Base-by-base conservation (phyloP, 2,888 invertebrate genomes). In the Ornithoptera alexandrae region DNA sequence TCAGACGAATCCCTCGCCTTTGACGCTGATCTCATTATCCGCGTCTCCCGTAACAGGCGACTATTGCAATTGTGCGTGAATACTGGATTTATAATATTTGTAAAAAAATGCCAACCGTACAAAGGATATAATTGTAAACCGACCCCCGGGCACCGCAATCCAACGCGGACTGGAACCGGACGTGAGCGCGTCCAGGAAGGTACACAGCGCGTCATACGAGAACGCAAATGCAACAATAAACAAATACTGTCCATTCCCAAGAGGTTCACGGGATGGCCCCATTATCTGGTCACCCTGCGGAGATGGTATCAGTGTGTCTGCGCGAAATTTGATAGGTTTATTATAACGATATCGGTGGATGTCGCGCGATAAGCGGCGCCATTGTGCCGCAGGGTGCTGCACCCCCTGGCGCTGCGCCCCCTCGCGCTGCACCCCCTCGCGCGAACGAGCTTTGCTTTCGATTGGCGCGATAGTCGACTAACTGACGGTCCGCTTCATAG, bases 261-360 rank as follows among this genome's bases (percentile, higher is more conserved):
- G 84, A 82, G 81, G 71, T 81, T 80, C 84, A 87, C 84, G 73
- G 83, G 80, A 85, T 87, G 85, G 85, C 79, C 4, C 30, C 84
- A 85, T 88, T 86, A 87, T 88, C 88, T 83, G 86, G 85, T 84
- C 86, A 84, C 89, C 87, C 86, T 78, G 81, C 70, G 76, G 74
- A 79, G 88, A 88, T 88, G 77, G 68, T 76, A 88, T 89, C 88
- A 77, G 67, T 72, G 76, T 81, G 78, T 75, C 78, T 62, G 72
- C 70, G 75, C 71, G 90, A 87, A 90, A 91, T 84, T 86, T 84
- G 90, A 91, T 89, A 84, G 77, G 79, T 85, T 90, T 88, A 87
- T 91, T 91, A 90, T 90, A 89, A 88, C 89, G 89, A 90, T 91
- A 91, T 90, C 89, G 84, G 86, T 71, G 76, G 81, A 79, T 81